These are phyloP conservation scores for Stictocephala bisonia DNA, from an alignment of 2,888 invertebrate species.

Conservation along the genomic window DNA sequence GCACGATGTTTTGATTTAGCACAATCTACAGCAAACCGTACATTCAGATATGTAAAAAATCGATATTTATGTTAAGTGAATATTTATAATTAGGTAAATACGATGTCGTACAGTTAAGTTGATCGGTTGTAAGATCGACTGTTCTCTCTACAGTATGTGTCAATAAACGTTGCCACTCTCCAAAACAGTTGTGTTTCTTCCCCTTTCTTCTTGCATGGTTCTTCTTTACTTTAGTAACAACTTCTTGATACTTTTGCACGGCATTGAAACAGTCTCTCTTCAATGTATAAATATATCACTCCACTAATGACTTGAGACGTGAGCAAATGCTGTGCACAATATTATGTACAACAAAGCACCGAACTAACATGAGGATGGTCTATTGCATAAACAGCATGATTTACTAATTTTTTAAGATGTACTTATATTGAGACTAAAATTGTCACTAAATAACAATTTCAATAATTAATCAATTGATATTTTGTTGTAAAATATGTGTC, in stretches of 20 bases:
- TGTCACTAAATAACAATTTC: too few relatives aligned
- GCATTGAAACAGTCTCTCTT: too few relatives aligned
- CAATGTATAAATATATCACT: not conserved
- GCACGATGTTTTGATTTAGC: not conserved
- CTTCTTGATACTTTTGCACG: conserved; percentile 13
- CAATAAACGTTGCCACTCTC: conserved; percentile 35
- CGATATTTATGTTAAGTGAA: conserved; percentile 20
- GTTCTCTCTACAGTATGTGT: conserved; percentile 36
- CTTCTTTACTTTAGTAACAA: not conserved
- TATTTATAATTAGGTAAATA: conserved; percentile 4
- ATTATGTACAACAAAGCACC: too few relatives aligned
- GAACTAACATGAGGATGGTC: too few relatives aligned
- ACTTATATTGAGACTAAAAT: too few relatives aligned
- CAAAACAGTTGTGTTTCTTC: not conserved
- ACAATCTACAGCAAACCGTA: not conserved
- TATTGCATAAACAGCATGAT: too few relatives aligned
- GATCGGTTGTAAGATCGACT: conserved; percentile 33
- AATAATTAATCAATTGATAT: too few relatives aligned
- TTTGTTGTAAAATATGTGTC: too few relatives aligned
- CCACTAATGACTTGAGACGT: not conserved
- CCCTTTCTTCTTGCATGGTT: conserved; percentile 10
- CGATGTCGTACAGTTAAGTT: not conserved
- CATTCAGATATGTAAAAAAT: not conserved
- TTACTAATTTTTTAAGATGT: too few relatives aligned
- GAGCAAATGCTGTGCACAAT: too few relatives aligned